Evolutionary conservation across 1,140 invertebrate genomes (phyloP).

Genomic region (Cryptotermes secundus): DNA sequence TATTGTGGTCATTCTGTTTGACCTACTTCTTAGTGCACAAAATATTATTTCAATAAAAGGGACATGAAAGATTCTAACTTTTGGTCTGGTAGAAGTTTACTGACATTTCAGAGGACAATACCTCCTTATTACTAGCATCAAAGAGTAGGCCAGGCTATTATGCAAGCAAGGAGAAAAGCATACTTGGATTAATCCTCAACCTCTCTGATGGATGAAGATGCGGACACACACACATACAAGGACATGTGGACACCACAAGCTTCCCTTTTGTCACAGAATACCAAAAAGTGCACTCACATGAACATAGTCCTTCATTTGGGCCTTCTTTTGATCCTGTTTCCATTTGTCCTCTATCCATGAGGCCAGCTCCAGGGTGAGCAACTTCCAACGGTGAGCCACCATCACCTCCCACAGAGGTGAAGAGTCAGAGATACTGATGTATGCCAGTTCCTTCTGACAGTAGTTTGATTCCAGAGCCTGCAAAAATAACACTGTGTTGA

Average conservation of each 20-base stretch:
- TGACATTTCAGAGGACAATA: too few species aligned
- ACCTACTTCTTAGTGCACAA: too few species aligned
- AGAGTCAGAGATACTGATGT: slow-evolving; percentile 64
- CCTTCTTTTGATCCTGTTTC: slow-evolving; percentile 63
- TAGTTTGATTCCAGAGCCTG: neutral
- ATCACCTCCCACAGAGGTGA: slow-evolving; percentile 80
- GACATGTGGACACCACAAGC: neutral
- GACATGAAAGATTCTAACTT: too few species aligned
- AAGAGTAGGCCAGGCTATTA: too few species aligned
- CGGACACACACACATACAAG: neutral
- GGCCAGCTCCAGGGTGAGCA: slow-evolving; percentile 70
- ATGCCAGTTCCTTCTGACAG: slow-evolving; percentile 60
- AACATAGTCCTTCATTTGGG: slow-evolving; percentile 73
- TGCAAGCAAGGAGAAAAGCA: too few species aligned
- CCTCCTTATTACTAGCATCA: too few species aligned
- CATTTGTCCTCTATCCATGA: slow-evolving; percentile 82
- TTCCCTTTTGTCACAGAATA: neutral
- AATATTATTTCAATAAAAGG: too few species aligned
- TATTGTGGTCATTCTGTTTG: too few species aligned
- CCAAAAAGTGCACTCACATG: slow-evolving; percentile 46
- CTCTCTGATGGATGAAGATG: too few species aligned
- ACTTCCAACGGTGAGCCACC: slow-evolving; percentile 76
- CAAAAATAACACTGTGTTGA: neutral
- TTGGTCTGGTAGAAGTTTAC: too few species aligned
- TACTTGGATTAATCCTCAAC: too few species aligned